These are phyloP conservation scores for Acronicta psi DNA, from an alignment of 2,888 invertebrate genomes.

Conservation along the genomic window DNA sequence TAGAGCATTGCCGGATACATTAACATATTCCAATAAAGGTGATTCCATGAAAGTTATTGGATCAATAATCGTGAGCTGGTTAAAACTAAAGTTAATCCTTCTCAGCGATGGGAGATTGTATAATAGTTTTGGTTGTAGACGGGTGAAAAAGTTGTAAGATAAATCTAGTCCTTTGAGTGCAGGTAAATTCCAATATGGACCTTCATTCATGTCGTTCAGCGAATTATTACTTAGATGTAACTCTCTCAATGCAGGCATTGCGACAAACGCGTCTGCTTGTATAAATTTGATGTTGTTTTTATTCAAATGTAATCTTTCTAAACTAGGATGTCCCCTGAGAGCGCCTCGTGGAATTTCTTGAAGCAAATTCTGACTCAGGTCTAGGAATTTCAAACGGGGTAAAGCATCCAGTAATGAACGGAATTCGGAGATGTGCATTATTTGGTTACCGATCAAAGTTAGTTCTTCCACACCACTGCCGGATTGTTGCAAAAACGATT, in stretches of 20 bases:
- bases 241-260: slow-evolving; percentile 95
- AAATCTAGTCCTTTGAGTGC: slow-evolving; percentile 95
- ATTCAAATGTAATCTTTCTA: slow-evolving; percentile 94
- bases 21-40: slow-evolving; percentile 93
- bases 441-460: slow-evolving; percentile 93
- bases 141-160: slow-evolving; percentile 92
- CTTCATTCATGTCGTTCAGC: slow-evolving; percentile 91
- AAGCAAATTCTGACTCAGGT: slow-evolving; percentile 93
- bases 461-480: slow-evolving; percentile 94
- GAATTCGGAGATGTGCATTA: slow-evolving; percentile 93
- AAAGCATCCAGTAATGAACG: slow-evolving; percentile 93
- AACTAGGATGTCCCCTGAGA: slow-evolving; percentile 93
- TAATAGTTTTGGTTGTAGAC: slow-evolving; percentile 92
- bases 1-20: slow-evolving; percentile 93
- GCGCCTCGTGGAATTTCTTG: slow-evolving; percentile 94
- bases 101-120: slow-evolving; percentile 93
- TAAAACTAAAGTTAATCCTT: slow-evolving; percentile 93
- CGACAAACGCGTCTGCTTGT: slow-evolving; percentile 94
- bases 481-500: slow-evolving; percentile 93
- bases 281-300: slow-evolving; percentile 93
- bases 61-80: slow-evolving; percentile 92
- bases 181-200: slow-evolving; percentile 95
- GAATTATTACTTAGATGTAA: slow-evolving; percentile 95
- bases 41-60: slow-evolving; percentile 93
- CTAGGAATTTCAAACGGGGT: slow-evolving; percentile 93